Evolutionary conservation across 2,113 vertebrate species (phyloP), one percentile per base, ranked within the genome.

Genomic region (Strix uralensis): DNA sequence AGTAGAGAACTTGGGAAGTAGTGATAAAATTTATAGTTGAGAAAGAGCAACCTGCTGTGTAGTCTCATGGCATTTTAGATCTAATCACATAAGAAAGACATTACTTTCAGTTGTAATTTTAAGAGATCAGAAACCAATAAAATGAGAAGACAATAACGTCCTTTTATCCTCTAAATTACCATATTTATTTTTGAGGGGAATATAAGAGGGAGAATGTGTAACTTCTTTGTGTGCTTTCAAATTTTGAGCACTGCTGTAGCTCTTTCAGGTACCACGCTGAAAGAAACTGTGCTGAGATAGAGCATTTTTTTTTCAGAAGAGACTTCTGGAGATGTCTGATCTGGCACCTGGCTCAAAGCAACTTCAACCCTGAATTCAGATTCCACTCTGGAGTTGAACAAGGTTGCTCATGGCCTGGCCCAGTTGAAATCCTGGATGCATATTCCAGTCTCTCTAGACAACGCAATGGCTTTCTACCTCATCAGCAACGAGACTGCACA

Each of bases 1-100:
- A 80, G 73, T 52, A 70, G 51, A 70, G 61, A 75, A 85, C 47
- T 96, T 2, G 0, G 40, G 62, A 93, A 93, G 65, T 22, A 73
- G 62, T 34, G 55, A 74, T 81, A 96, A 94, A 94, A 94, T 79
- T 90, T 74, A 70, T 21, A 44, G 62, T 32, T 54, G 62, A 58
- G 79, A 89, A 86, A 83, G 71, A 90, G 32, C 27, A 95, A 57
- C 67, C 58, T 78, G 65, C 74, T 67, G 18, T 26, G 21, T 72
- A 72, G 82, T 73, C 66, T 83, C 0, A 0, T 73, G 74, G 44
- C 17, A 51, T 89, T 93, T 96, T 62, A 91, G 40, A 81, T 71
- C 13, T 70, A 54, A 89, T 88, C 16, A 46, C 12, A 38, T 49
- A 70, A 78, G 27, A 81, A 14, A 82, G 29, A 40, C 20, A 10